Conservation (phyloP, 2,113 vertebrate genomes). For the Pygoscelis antarcticus region DNA sequence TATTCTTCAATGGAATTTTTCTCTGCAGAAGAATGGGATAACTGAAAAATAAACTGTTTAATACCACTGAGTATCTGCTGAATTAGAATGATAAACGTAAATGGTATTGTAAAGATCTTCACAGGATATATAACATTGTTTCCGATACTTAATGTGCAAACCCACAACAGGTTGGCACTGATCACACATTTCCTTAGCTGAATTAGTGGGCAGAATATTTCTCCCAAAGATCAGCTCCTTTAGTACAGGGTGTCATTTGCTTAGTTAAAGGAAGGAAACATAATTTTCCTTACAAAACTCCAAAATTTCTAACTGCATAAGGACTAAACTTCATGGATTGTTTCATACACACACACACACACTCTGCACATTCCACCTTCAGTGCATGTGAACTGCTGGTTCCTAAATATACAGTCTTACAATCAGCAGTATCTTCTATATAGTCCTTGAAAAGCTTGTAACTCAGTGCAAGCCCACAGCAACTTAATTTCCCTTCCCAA, state of each 20-base stretch:
- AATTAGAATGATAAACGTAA: background rate
- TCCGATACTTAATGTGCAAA: background rate
- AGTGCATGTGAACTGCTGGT: background rate
- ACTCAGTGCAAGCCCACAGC: background rate
- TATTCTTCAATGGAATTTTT: background rate
- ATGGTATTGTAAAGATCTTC: background rate
- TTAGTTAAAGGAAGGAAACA: background rate
- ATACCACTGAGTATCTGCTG: background rate
- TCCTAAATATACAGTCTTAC: background rate
- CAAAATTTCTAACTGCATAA: background rate
- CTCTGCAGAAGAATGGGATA: background rate
- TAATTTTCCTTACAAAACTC: background rate
- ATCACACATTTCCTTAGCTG: background rate
- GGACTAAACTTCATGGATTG: background rate
- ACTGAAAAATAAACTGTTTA: background rate
- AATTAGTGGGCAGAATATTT: background rate
- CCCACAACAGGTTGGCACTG: background rate
- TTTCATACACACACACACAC: background rate
- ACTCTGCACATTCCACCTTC: background rate
- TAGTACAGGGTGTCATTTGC: background rate
- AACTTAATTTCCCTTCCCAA: background rate
- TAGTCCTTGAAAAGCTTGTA: background rate
- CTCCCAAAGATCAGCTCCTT: background rate
- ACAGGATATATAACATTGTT: background rate
- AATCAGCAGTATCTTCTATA: background rate